These are phyloP conservation scores for Epistrophe grossulariae DNA, from an alignment of 2,888 invertebrate genomes.

Conservation along the genomic window DNA sequence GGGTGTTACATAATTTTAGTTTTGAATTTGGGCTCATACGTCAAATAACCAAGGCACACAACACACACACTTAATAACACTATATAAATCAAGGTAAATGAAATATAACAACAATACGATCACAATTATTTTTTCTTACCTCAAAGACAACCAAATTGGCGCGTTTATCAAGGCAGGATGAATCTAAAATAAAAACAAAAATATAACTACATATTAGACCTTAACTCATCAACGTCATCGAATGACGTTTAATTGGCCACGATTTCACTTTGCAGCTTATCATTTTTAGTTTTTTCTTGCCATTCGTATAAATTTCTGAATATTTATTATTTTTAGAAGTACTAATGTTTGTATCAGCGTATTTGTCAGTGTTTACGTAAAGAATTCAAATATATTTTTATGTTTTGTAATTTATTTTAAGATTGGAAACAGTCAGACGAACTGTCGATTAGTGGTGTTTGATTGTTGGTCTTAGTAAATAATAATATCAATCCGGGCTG, in stretches of 20 bases:
- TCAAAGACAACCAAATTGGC: slow-evolving; percentile 10
- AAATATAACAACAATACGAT: slow-evolving; percentile 4
- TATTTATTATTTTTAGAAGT: slow-evolving; percentile 49
- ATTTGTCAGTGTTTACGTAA: neutral
- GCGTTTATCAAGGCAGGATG: slow-evolving; percentile 35
- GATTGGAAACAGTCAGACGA: neutral
- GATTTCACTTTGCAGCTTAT: slow-evolving; percentile 37
- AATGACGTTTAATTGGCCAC: slow-evolving; percentile 21
- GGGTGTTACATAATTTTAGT: slow-evolving; percentile 47
- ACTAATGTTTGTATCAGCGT: neutral
- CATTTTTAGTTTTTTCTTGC: neutral
- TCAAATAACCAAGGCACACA: slow-evolving; percentile 13
- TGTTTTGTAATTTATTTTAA: neutral
- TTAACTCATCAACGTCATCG: slow-evolving; percentile 37
- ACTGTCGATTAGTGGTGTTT: neutral
- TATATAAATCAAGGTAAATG: slow-evolving; percentile 11
- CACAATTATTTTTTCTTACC: neutral
- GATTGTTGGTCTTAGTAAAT: neutral
- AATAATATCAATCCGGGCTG: too few species aligned
- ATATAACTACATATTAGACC: slow-evolving; percentile 2
- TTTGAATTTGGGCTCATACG: slow-evolving; percentile 16
- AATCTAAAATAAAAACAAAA: slow-evolving; percentile 6
- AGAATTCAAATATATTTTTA: too few species aligned
- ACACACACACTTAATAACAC: neutral
- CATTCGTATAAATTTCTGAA: neutral